Conservation (phyloP, 1,140 invertebrate species). For the Asobara japonica region DNA sequence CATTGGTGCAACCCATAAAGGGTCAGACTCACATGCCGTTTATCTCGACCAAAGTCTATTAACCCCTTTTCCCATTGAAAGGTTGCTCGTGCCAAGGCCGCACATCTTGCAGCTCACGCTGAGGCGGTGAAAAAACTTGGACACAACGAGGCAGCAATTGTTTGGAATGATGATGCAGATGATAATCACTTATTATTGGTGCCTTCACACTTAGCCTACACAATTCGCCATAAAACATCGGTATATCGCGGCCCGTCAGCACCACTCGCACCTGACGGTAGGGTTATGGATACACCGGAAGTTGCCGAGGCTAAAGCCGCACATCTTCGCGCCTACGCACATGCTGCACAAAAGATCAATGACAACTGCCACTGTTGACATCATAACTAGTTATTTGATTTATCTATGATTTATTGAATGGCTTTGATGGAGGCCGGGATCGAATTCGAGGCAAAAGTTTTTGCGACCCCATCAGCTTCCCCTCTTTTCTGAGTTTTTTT, state of each 20-base stretch:
- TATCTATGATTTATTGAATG: too few species aligned
- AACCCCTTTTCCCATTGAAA: slow-evolving; percentile 19
- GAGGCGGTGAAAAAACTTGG: slow-evolving; percentile 44
- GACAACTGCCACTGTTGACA: background rate
- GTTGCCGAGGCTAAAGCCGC: slow-evolving; percentile 56
- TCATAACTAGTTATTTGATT: too few species aligned
- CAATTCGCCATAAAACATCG: slow-evolving; percentile 27
- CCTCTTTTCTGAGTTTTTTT: too few species aligned
- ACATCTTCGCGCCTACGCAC: slow-evolving; percentile 54
- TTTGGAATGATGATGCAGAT: slow-evolving; percentile 40
- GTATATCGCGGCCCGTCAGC: slow-evolving; percentile 43
- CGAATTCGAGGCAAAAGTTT: too few species aligned
- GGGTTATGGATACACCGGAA: slow-evolving; percentile 60
- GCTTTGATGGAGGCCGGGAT: too few species aligned
- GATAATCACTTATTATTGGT: slow-evolving; percentile 55
- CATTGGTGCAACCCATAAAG: too few species aligned
- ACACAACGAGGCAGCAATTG: slow-evolving; percentile 25
- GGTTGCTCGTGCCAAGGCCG: slow-evolving; percentile 58
- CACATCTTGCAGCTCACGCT: slow-evolving; percentile 54
- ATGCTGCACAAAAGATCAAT: slow-evolving; percentile 36
- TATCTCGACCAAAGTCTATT: background rate
- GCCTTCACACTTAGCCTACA: slow-evolving; percentile 47
- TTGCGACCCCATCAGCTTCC: too few species aligned
- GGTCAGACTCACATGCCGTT: too few species aligned
- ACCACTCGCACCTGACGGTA: slow-evolving; percentile 42